phyloP scores from a whole-genome alignment of 2,113 vertebrate genomes.

The Hymenochirus boettgeri region DNA sequence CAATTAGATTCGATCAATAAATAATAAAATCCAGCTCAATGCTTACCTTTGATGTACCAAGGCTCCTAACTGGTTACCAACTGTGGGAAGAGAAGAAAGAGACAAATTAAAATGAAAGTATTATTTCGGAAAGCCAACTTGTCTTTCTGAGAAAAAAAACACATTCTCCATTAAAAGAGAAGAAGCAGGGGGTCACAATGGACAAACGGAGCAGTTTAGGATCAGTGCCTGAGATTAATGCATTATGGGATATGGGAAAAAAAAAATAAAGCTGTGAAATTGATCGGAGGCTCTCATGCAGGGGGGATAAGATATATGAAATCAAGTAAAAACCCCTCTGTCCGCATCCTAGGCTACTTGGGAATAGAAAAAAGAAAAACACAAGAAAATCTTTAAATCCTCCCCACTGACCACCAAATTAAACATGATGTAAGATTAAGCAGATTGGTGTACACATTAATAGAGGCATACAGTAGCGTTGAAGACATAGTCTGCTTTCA shows the following conservation, averaged over 20 bases:
- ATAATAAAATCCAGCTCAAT: constrained; percentile 80
- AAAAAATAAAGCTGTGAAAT: constrained; percentile 69
- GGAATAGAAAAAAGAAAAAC: constrained; percentile 6
- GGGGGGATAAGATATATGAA: constrained; percentile 61
- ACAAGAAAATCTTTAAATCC: constrained; percentile 50
- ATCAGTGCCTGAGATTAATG: constrained; percentile 68
- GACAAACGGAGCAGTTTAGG: constrained; percentile 64
- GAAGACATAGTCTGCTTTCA: constrained; percentile 18
- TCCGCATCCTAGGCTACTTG: not conserved
- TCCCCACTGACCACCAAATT: constrained; percentile 49
- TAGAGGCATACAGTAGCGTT: not conserved
- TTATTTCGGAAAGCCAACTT: constrained; percentile 75
- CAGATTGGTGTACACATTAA: constrained; percentile 30
- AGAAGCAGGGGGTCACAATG: constrained; percentile 59
- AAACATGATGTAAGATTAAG: constrained; percentile 40
- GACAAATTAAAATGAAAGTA: constrained; percentile 66
- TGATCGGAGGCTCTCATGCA: constrained; percentile 65
- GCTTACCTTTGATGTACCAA: constrained; percentile 99
- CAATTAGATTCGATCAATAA: constrained; percentile 82
- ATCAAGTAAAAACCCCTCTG: constrained; percentile 24
- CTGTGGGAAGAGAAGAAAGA: constrained; percentile 70
- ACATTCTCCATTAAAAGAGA: constrained; percentile 53
- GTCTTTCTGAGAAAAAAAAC: constrained; percentile 51
- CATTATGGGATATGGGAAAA: constrained; percentile 56
- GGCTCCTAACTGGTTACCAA: constrained; percentile 92